These are phyloP conservation scores for Dugesia japonica DNA, from an alignment of 2,888 invertebrate species.

Conservation along the genomic window DNA sequence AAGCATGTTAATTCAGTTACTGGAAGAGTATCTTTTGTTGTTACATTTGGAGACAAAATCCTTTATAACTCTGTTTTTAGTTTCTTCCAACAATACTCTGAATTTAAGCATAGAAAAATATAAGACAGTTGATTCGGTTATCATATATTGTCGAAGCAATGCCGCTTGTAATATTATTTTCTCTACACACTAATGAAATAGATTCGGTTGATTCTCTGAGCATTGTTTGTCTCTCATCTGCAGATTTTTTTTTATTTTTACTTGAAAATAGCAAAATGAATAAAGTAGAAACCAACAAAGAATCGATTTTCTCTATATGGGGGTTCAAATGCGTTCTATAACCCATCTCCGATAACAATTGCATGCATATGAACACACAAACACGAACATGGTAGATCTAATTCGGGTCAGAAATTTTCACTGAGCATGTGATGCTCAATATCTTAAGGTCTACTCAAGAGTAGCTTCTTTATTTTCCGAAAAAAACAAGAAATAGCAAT, in stretches of 20 bases:
- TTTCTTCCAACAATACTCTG: not conserved
- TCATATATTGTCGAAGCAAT: not conserved
- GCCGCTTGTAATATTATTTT: constrained; percentile 11
- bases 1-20: constrained; percentile 12
- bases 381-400: constrained; percentile 1
- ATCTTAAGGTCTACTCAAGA: constrained; percentile 16
- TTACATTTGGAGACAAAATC: constrained; percentile 11
- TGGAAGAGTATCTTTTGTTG: constrained; percentile 16
- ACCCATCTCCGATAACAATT: constrained; percentile 16
- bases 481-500: constrained; percentile 7
- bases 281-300: constrained; percentile 8
- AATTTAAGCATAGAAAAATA: not conserved
- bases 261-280: not conserved
- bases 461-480: constrained; percentile 16
- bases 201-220: constrained; percentile 14
- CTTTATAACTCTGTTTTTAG: not conserved
- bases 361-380: constrained; percentile 1
- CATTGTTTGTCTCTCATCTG: constrained; percentile 15
- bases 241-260: not conserved
- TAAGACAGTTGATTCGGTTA: constrained; percentile 13
- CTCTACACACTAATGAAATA: constrained; percentile 20
- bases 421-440: constrained; percentile 20
- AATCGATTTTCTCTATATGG: constrained; percentile 16
- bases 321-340: not conserved
- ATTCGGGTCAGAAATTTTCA: constrained; percentile 16